Conservation (phyloP, 2,797 vertebrate genomes). For the Pseudomugil gertrudae region DNA sequence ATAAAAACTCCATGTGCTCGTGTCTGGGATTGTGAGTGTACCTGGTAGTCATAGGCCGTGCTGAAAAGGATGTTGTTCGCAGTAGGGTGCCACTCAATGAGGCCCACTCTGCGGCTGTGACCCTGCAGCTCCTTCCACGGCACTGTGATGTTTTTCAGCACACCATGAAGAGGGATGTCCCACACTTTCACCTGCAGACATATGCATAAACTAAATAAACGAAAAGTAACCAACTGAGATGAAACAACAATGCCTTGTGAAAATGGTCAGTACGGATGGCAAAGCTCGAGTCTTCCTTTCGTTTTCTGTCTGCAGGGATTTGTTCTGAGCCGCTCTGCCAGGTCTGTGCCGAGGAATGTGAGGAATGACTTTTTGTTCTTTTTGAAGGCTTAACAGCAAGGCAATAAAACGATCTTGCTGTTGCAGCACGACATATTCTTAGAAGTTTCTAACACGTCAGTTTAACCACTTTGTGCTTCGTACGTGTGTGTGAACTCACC, state of each 20-base stretch:
- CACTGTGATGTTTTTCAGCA: slow-evolving; percentile 84
- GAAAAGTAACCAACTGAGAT: not conserved
- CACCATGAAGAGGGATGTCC: slow-evolving; percentile 87
- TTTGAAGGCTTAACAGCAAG: slow-evolving; percentile 41
- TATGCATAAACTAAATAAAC: slow-evolving; percentile 7
- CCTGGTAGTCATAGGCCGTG: slow-evolving; percentile 92
- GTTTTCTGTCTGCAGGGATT: slow-evolving; percentile 21
- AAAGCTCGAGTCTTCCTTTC: slow-evolving; percentile 16
- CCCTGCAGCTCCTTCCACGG: slow-evolving; percentile 87
- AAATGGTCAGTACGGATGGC: not conserved
- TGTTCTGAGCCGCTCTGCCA: slow-evolving; percentile 17
- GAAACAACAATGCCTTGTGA: not conserved
- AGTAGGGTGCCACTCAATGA: slow-evolving; percentile 94
- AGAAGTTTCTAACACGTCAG: slow-evolving; percentile 30
- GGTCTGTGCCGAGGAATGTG: slow-evolving; percentile 59
- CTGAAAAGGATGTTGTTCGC: slow-evolving; percentile 91
- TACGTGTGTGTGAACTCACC: slow-evolving; percentile 76
- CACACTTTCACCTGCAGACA: slow-evolving; percentile 89
- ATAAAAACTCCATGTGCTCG: not conserved
- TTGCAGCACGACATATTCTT: slow-evolving; percentile 37
- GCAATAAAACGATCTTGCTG: slow-evolving; percentile 53
- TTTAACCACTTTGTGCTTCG: slow-evolving; percentile 6
- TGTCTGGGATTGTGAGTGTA: slow-evolving; percentile 47
- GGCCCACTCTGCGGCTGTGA: slow-evolving; percentile 88
- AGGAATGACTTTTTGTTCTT: slow-evolving; percentile 52